phyloP scores from a whole-genome alignment of 2,113 vertebrate species.

The Corydoras maculifer region DNA sequence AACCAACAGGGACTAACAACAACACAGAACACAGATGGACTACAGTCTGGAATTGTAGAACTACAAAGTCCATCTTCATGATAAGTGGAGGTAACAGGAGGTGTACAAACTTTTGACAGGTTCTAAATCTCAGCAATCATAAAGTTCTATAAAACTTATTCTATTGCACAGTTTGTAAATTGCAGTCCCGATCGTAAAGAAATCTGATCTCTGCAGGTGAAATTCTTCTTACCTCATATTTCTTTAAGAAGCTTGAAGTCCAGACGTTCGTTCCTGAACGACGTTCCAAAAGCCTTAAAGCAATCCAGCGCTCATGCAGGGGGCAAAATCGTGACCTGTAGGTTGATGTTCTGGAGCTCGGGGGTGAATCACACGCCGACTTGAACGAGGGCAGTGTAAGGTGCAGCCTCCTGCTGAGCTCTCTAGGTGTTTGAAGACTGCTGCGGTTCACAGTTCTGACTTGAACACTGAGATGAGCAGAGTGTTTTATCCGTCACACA shows the following conservation, averaged over 20 bases:
- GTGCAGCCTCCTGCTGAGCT: not conserved
- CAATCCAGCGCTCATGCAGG: not conserved
- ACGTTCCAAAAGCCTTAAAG: not conserved
- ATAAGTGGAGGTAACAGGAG: too few species aligned
- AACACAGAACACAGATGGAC: too few species aligned
- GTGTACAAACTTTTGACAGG: too few species aligned
- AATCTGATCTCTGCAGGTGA: not conserved
- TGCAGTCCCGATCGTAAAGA: too few species aligned
- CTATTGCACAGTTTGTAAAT: too few species aligned
- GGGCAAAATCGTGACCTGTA: not conserved
- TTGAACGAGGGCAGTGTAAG: not conserved
- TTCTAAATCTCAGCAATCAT: too few species aligned
- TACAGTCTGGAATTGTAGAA: too few species aligned
- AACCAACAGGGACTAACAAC: too few species aligned
- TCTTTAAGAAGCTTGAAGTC: not conserved
- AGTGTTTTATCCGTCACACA: slow-evolving; percentile 28
- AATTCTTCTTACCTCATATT: slow-evolving; percentile 27
- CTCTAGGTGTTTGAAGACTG: slow-evolving; percentile 6
- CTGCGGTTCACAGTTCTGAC: slow-evolving; percentile 17
- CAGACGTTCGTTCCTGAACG: not conserved
- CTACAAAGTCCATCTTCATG: too few species aligned
- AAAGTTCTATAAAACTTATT: too few species aligned
- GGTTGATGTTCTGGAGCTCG: not conserved
- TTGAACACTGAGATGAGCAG: slow-evolving; percentile 1
- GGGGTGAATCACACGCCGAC: not conserved